A percentile compares a stretch with the other conserved stretches of the same genome.
Evolutionary conservation across 2,797 vertebrate genomes (phyloP).

Genomic region (Acipenser transmontanus): DNA sequence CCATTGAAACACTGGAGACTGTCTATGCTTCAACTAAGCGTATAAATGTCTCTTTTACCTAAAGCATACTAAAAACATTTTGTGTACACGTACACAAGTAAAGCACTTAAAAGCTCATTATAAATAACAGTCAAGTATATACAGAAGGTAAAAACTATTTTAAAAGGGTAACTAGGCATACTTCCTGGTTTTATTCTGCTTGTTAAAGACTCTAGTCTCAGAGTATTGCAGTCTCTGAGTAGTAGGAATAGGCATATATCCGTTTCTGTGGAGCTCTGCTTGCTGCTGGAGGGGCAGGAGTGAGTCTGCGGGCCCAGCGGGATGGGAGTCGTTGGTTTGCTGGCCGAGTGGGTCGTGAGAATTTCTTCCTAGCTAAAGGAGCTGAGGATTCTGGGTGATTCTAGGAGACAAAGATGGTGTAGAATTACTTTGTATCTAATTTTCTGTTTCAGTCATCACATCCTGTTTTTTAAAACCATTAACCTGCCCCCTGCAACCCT

Average conservation of each 20-base stretch:
- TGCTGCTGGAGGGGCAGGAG: too few relatives aligned
- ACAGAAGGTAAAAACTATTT: conserved; percentile 34
- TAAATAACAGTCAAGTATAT: conserved; percentile 41
- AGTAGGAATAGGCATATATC: conserved; percentile 58
- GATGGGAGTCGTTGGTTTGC: conserved; percentile 85
- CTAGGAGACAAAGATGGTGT: conserved; percentile 23
- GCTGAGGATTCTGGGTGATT: too few relatives aligned
- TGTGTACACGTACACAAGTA: conserved; percentile 25
- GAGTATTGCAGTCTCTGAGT: conserved; percentile 58
- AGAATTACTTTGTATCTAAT: too few relatives aligned
- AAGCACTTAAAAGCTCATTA: conserved; percentile 42
- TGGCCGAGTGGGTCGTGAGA: conserved; percentile 82
- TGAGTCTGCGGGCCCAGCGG: conserved; percentile 74
- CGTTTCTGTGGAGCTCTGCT: conserved; percentile 36
- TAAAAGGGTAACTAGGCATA: conserved; percentile 16
- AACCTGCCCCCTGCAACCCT: conserved; percentile 20
- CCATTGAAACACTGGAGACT: conserved; percentile 56
- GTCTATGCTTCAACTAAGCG: background rate
- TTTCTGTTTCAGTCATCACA: conserved; percentile 19
- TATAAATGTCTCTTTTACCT: conserved; percentile 18
- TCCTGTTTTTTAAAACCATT: conserved; percentile 17
- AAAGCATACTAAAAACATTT: conserved; percentile 38
- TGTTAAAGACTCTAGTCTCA: conserved; percentile 37
- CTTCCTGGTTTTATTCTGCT: conserved; percentile 15
- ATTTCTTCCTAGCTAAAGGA: conserved; percentile 61